phyloP scores from a whole-genome alignment of 2,797 vertebrate species.

The Xiphophorus birchmanni region DNA sequence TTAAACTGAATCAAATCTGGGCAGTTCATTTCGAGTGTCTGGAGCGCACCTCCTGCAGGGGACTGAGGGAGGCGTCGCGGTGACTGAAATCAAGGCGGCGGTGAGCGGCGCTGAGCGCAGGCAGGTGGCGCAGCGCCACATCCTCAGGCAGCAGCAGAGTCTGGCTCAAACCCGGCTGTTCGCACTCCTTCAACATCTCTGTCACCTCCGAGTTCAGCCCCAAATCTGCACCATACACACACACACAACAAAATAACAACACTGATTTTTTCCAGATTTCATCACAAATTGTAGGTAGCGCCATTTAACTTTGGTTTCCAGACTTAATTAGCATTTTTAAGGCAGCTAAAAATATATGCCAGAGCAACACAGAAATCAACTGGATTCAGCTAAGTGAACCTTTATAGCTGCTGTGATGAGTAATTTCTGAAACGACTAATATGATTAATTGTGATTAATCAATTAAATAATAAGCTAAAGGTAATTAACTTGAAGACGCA shows the following conservation, averaged over 20 bases:
- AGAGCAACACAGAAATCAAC: background rate
- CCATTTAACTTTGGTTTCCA: background rate
- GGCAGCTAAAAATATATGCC: background rate
- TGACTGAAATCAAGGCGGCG: conserved; percentile 85
- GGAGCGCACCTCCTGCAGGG: conserved; percentile 89
- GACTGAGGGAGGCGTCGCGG: conserved; percentile 81
- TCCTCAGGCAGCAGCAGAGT: conserved; percentile 92
- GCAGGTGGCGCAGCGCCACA: conserved; percentile 89
- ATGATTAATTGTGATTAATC: too few relatives aligned
- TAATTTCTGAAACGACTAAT: too few relatives aligned
- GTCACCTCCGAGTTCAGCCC: conserved; percentile 84
- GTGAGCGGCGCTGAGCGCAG: conserved; percentile 88
- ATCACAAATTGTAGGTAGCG: background rate
- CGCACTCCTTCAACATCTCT: conserved; percentile 82
- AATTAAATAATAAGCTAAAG: too few relatives aligned
- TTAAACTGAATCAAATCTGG: background rate
- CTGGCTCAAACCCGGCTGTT: conserved; percentile 85
- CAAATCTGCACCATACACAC: conserved; percentile 66
- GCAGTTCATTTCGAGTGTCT: background rate
- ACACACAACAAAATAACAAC: background rate
- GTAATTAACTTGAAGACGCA: too few relatives aligned
- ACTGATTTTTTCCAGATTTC: background rate
- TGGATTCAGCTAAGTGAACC: background rate
- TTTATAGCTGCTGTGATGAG: background rate
- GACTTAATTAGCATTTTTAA: background rate